Evolutionary conservation across 92 coral and sea anemone genomes (phyloP), one percentile per base, ranked within the genome.

Genomic region (Micromussa lordhowensis): DNA sequence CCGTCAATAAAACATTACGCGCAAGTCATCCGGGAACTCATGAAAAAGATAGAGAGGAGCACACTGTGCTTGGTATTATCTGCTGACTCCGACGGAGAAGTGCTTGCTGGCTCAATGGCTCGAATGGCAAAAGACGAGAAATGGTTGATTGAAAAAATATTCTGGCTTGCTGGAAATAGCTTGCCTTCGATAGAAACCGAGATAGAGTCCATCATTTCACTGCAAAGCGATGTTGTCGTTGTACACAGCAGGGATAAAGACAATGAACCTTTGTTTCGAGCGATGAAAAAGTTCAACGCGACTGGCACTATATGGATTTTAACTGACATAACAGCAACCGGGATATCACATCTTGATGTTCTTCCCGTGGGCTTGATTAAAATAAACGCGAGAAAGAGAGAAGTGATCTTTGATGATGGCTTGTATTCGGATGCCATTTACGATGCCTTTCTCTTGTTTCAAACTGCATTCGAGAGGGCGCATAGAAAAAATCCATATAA

Each of bases 41-140:
- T 89, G 80, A 78, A 76, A 57, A 92, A 81, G 84, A 89, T 86
- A 86, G 95, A 89, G 68, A 79, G 91, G 91, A 90, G 92, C 35
- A 92, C 53, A 16, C 55, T 92, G 30, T 22, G 83, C 82, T 48
- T 92, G 61, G 59, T 92, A 26, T 73, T 83, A 21, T 71, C 92
- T 64, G 95, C 88, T 81, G 92, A 92, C 82, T 51, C 28, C 31
- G 88, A 81, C 17, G 92, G 95, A 40, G 44, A 89, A 53, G 78
- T 44, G 58, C 70, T 92, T 75, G 92, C 87, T 24, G 78, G n/a
- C 55, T 34, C 71, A 4, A 72, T 92, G 85, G 12, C 64, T 36
- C 58, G 71, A 40, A 79, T 85, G 51, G 87, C 71, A n/a, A 36
- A 49, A 36, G 36, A 77, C 11, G 90, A 92, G 55, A 86, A 89